A percentile compares a stretch with the other conserved stretches of the same genome.
Evolutionary conservation across 2,888 invertebrate genomes (phyloP).

Genomic region (Fissipunctia ypsillon): DNA sequence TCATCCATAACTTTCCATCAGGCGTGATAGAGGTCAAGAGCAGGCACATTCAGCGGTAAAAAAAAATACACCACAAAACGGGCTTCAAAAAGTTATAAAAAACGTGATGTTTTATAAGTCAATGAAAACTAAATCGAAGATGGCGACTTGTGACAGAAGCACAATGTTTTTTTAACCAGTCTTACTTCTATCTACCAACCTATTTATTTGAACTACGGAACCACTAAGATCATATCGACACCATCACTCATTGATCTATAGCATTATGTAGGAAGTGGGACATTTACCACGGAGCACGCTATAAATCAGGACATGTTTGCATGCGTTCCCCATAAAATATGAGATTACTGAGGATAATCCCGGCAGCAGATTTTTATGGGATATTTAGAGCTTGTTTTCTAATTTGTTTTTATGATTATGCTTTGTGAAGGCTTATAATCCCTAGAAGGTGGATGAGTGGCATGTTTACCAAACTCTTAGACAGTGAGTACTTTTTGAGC

Average conservation of each 20-base stretch:
- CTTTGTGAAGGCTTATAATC: conserved; percentile 31
- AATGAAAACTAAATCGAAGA: neutral
- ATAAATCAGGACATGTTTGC: conserved; percentile 78
- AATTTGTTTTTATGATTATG: conserved; percentile 59
- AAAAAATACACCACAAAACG: neutral
- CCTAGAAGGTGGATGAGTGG: neutral
- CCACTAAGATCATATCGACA: conserved; percentile 37
- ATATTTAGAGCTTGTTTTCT: conserved; percentile 40
- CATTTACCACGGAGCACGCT: conserved; percentile 48
- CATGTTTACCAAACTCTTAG: conserved; percentile 19
- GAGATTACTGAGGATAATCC: conserved; percentile 66
- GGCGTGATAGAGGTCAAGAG: no score
- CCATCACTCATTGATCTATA: conserved; percentile 71
- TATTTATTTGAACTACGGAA: conserved; percentile 14
- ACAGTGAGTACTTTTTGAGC: neutral
- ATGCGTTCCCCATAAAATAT: conserved; percentile 70
- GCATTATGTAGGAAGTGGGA: conserved; percentile 55
- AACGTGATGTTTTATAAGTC: neutral
- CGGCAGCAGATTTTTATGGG: conserved; percentile 58
- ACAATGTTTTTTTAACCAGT: neutral
- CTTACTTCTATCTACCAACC: neutral
- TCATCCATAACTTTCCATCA: no score
- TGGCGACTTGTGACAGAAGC: neutral
- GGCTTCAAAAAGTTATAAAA: neutral
- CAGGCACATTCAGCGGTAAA: no score